Conservation (phyloP, 2,888 invertebrate genomes). For the Xylota segnis region DNA sequence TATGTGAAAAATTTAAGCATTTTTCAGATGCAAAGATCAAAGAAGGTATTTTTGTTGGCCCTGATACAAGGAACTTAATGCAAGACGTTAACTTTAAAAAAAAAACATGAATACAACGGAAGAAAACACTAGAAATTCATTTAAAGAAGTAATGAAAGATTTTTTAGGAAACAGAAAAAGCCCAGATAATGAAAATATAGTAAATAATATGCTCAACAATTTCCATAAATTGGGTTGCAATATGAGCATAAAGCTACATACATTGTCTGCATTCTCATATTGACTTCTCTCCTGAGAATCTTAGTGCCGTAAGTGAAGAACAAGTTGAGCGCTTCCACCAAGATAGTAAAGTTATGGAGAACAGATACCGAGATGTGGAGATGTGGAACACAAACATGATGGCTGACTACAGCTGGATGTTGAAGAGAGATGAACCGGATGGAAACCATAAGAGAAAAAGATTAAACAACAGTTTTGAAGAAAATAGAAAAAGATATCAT, state of each 20-base stretch:
- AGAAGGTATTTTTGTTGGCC: conserved; percentile 28
- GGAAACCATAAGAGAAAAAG: background rate
- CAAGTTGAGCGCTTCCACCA: conserved; percentile 1
- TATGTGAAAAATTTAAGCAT: no score
- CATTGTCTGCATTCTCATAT: background rate
- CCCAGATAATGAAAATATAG: no score
- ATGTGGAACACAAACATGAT: background rate
- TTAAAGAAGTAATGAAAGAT: conserved; percentile 5
- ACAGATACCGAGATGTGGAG: conserved; percentile 1
- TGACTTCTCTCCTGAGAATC: background rate
- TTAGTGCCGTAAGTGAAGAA: conserved; percentile 1
- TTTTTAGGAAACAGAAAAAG: no score
- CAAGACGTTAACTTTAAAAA: background rate
- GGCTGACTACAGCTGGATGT: background rate
- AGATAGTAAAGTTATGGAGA: conserved; percentile 5
- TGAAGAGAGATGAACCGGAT: no score
- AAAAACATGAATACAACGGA: background rate
- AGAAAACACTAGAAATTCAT: background rate
- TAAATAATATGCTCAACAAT: no score
- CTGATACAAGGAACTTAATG: conserved; percentile 15
- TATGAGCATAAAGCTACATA: no score
- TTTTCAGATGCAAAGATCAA: no score
- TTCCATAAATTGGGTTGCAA: no score
- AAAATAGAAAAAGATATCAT: no score
- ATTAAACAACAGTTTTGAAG: background rate